A percentile compares a stretch with the other conserved stretches of the same genome.
Evolutionary conservation across 2,888 invertebrate genomes (phyloP).

Genomic region (Blomia tropicalis): DNA sequence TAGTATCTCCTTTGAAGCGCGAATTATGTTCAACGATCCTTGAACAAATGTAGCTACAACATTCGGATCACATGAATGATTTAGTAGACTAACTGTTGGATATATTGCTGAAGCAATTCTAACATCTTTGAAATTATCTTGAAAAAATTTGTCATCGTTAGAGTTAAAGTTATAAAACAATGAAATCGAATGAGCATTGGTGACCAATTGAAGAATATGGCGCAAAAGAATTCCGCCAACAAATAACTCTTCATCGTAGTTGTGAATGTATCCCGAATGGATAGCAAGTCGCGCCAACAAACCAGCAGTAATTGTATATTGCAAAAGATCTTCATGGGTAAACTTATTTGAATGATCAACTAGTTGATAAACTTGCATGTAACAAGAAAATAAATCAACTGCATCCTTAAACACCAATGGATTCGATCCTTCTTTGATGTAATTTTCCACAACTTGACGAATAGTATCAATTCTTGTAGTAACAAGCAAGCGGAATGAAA

Average conservation of each 20-base stretch:
- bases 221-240: constrained; percentile 53
- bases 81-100: constrained; percentile 72
- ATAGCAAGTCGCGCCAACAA: constrained; percentile 27
- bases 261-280: not conserved
- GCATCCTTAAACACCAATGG: not conserved
- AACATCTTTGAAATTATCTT: constrained; percentile 33
- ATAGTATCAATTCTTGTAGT: too few species aligned
- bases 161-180: too few species aligned
- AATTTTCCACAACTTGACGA: too few species aligned
- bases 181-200: constrained; percentile 60
- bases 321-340: constrained; percentile 45
- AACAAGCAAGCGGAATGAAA: constrained; percentile 36
- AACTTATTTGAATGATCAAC: constrained; percentile 56
- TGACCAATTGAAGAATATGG: constrained; percentile 61
- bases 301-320: constrained; percentile 44
- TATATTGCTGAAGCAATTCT: constrained; percentile 62
- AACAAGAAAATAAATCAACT: constrained; percentile 30
- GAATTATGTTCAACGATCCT: constrained; percentile 52
- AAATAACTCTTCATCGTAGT: constrained; percentile 6
- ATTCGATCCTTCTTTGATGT: not conserved
- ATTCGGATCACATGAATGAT: constrained; percentile 75
- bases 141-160: constrained; percentile 20
- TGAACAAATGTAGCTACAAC: constrained; percentile 52
- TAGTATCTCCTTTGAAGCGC: constrained; percentile 48
- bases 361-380: constrained; percentile 49